phyloP scores from a whole-genome alignment of 92 coral and sea anemone species.

The Siderastrea radians region DNA sequence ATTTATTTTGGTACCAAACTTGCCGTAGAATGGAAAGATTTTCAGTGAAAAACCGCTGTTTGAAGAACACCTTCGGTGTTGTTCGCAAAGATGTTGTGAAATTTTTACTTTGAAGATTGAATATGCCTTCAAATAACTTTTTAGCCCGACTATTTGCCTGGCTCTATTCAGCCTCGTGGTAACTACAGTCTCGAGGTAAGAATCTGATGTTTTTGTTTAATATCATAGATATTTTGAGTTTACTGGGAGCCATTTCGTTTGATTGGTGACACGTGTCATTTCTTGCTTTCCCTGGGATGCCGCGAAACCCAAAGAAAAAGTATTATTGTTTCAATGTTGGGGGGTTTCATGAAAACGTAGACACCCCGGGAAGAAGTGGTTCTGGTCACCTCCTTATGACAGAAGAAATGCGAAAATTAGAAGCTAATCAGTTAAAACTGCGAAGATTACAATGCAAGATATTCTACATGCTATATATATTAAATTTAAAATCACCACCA shows the following conservation, averaged over 20 bases:
- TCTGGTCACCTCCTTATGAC: conserved; percentile 1
- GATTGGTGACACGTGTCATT: conserved; percentile 16
- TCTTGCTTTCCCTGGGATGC: conserved; percentile 48
- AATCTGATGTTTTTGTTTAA: conserved; percentile 44
- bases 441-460: conserved; percentile 33
- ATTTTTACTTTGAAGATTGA: background rate
- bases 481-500: background rate
- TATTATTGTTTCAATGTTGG: conserved; percentile 45
- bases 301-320: conserved; percentile 9
- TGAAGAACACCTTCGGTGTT: conserved; percentile 21
- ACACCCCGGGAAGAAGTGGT: conserved; percentile 43
- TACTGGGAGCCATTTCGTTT: conserved; percentile 14
- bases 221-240: conserved; percentile 27
- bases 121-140: conserved; percentile 31
- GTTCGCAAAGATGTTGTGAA: background rate
- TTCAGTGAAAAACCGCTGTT: conserved; percentile 25
- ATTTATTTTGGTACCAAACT: conserved; percentile 40
- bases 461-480: background rate
- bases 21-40: background rate
- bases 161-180: background rate
- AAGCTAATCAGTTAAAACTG: conserved; percentile 36
- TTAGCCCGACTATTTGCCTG: conserved; percentile 8
- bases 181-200: conserved; percentile 21
- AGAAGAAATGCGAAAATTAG: conserved; percentile 19
- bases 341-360: conserved; percentile 28